Evolutionary conservation across 1,140 invertebrate species (phyloP), one percentile per base, ranked within the genome.

Genomic region (Thaumetopoea pityocampa): DNA sequence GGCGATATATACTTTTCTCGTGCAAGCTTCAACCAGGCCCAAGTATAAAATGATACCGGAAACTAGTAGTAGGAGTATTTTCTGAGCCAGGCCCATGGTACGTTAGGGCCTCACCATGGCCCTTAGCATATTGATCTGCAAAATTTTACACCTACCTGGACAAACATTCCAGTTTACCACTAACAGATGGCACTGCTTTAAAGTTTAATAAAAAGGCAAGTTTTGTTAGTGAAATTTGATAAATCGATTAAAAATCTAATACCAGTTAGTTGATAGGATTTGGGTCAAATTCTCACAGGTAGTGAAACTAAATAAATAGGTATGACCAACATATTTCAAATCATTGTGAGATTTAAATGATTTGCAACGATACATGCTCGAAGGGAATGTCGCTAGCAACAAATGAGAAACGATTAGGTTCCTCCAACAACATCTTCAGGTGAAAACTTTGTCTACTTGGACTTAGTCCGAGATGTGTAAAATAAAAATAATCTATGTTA

Each of bases 1-100:
- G 41, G 71, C 68, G 9, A 74, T 66, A 27, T 76, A 76, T 5
- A 70, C 59, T 23, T 76, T 79, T 30, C 52, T 66, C 2, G 71
- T 74, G 50, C 72, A 79, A 8, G 64, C 52, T 10, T 15, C 30
- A 5, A 34, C 51, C n/a, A 54, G 20, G 4, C 40, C 40, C 2
- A 54, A 4, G 7, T 54, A 17, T 7, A 36, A 24, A 2, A 46
- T 23, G 2, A 54, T 11, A 7, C 36, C 29, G 26, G 48, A 56
- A 0, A 59, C 10, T 5, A 58, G 8, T 19, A 65, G 19, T 10
- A 64, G 32, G 11, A 59, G 40, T 19, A 37, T 29, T 30, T 46
- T 38, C 4, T 43, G 54, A 19, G 66, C 22, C 29, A 61, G 35
- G 42, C 61, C 68, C 68, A 72, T 72, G 18, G 40, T 67, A 38